These are phyloP conservation scores for Strigamia maritima DNA, from an alignment of 2,888 invertebrate species.

Conservation along the genomic window DNA sequence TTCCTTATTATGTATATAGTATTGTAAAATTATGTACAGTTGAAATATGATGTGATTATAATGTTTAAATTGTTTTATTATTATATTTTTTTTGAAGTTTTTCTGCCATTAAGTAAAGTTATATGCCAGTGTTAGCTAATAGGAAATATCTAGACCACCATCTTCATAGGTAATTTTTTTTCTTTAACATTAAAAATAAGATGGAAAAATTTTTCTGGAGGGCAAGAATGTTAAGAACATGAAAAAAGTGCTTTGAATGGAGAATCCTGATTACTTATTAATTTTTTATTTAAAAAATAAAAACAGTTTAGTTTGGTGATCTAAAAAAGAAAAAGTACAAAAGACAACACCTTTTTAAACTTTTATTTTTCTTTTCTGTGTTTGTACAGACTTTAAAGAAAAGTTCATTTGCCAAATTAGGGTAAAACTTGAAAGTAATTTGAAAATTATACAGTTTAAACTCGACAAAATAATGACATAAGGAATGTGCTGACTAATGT, in stretches of 20 bases:
- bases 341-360: background rate
- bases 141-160: background rate
- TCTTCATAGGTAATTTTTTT: background rate
- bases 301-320: background rate
- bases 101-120: background rate
- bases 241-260: no score
- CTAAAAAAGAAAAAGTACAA: background rate
- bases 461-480: background rate
- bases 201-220: background rate
- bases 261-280: no score
- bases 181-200: background rate
- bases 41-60: background rate
- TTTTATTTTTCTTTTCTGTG: background rate
- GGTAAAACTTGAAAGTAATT: background rate
- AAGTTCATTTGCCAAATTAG: background rate
- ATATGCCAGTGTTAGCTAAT: background rate
- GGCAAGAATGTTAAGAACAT: background rate
- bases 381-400: background rate
- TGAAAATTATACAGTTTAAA: constrained; percentile 5
- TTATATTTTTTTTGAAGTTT: background rate
- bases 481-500: constrained; percentile 20
- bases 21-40: background rate
- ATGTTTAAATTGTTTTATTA: background rate
- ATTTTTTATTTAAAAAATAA: no score
- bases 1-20: background rate